These are phyloP conservation scores for Urocynchramus pylzowi DNA, from an alignment of 2,113 vertebrate genomes.

Conservation along the genomic window DNA sequence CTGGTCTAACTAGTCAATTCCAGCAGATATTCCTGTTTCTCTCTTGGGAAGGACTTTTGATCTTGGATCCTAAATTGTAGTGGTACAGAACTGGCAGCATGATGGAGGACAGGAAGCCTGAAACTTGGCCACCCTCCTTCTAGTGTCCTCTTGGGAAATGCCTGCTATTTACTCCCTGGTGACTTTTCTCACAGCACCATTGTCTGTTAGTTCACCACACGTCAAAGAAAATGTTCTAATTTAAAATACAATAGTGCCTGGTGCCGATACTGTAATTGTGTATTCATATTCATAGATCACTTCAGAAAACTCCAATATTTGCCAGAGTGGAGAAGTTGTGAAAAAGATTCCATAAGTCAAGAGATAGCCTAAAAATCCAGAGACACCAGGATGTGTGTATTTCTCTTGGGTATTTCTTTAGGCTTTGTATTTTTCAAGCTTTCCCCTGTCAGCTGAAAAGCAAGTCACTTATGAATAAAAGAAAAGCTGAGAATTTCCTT, in stretches of 20 bases:
- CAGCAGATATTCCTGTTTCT: not conserved
- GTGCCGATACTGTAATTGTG: not conserved
- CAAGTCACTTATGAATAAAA: conserved; percentile 13
- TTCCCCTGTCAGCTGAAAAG: not conserved
- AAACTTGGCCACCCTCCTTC: not conserved
- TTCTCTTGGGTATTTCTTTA: not conserved
- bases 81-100: not conserved
- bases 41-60: not conserved
- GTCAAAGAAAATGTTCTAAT: not conserved
- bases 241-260: not conserved
- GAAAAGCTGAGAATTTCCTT: conserved; percentile 7
- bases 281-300: not conserved
- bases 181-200: not conserved
- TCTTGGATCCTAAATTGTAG: not conserved
- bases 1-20: not conserved
- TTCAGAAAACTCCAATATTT: not conserved
- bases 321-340: not conserved
- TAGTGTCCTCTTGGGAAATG: not conserved
- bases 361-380: not conserved
- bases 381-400: not conserved
- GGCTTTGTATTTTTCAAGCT: not conserved
- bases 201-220: not conserved
- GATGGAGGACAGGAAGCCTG: not conserved
- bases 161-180: not conserved
- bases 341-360: not conserved